These are phyloP conservation scores for Microplitis manilae DNA, from an alignment of 2,888 invertebrate species.

Conservation along the genomic window DNA sequence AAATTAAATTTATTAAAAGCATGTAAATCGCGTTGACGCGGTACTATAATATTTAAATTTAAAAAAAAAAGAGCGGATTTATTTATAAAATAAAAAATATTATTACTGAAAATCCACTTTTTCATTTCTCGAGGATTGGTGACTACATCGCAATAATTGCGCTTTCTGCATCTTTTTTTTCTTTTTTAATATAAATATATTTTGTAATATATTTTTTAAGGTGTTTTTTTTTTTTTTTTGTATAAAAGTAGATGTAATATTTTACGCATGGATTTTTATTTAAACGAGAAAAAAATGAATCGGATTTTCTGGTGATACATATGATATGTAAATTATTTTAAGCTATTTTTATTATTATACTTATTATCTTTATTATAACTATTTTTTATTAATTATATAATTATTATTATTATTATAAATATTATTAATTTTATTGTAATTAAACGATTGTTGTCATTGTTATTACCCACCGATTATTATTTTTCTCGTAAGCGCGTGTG, in stretches of 20 bases:
- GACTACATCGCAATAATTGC: constrained; percentile 15
- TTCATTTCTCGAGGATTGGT: constrained; percentile 19
- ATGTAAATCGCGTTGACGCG: constrained; percentile 54
- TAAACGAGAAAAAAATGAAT: constrained; percentile 31
- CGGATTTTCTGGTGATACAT: constrained; percentile 27
- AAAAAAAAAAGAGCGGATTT: constrained; percentile 34
- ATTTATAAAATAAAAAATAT: constrained; percentile 24
- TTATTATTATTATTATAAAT: constrained; percentile 38
- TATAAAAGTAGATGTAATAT: constrained; percentile 15
- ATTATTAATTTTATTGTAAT: constrained; percentile 39
- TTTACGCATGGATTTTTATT: constrained; percentile 4
- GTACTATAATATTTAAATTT: constrained; percentile 49
- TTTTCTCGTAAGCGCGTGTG: constrained; percentile 26
- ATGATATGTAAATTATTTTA: background rate
- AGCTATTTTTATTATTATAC: constrained; percentile 1
- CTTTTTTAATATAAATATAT: background rate
- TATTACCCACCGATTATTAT: constrained; percentile 41
- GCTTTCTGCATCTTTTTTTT: constrained; percentile 23
- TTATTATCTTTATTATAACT: background rate
- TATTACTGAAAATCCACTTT: constrained; percentile 24
- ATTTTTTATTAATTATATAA: constrained; percentile 8
- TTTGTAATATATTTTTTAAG: constrained; percentile 16
- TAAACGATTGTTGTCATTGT: constrained; percentile 40
- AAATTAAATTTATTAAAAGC: constrained; percentile 31
- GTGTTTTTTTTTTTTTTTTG: background rate